Conservation (phyloP, 2,113 vertebrate species). For the Caranx ignobilis region DNA sequence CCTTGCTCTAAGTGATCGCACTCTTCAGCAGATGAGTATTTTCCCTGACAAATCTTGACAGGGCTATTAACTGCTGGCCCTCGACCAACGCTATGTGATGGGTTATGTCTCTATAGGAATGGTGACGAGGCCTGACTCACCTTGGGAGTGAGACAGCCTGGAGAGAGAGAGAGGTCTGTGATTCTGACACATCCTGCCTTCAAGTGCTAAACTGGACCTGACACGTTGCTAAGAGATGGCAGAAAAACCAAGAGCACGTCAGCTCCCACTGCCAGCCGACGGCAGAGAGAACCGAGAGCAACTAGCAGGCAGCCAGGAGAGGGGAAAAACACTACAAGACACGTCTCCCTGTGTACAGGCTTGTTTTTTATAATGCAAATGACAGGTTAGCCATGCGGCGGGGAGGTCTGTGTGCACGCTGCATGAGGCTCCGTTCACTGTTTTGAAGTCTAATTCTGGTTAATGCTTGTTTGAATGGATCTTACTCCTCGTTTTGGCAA, state of each 20-base stretch:
- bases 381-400: conserved; percentile 44
- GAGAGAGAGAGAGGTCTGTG: conserved; percentile 55
- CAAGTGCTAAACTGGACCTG: conserved; percentile 76
- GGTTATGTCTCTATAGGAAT: conserved; percentile 64
- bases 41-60: conserved; percentile 72
- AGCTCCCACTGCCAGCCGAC: conserved; percentile 47
- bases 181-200: conserved; percentile 76
- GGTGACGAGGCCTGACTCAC: conserved; percentile 76
- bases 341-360: conserved; percentile 27
- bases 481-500: neutral
- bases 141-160: conserved; percentile 65
- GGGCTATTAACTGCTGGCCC: conserved; percentile 69
- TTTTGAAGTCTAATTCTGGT: neutral
- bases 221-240: conserved; percentile 56
- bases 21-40: conserved; percentile 64
- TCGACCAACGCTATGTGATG: conserved; percentile 52
- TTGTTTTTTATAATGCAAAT: conserved; percentile 76
- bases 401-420: conserved; percentile 18
- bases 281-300: conserved; percentile 62
- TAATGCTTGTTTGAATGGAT: neutral
- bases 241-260: conserved; percentile 50
- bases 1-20: conserved; percentile 72
- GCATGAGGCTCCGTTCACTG: conserved; percentile 2
- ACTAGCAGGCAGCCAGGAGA: conserved; percentile 46
- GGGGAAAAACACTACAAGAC: conserved; percentile 50